Base-by-base conservation (phyloP, 2,113 vertebrate genomes). In the Terrapene triunguis region DNA sequence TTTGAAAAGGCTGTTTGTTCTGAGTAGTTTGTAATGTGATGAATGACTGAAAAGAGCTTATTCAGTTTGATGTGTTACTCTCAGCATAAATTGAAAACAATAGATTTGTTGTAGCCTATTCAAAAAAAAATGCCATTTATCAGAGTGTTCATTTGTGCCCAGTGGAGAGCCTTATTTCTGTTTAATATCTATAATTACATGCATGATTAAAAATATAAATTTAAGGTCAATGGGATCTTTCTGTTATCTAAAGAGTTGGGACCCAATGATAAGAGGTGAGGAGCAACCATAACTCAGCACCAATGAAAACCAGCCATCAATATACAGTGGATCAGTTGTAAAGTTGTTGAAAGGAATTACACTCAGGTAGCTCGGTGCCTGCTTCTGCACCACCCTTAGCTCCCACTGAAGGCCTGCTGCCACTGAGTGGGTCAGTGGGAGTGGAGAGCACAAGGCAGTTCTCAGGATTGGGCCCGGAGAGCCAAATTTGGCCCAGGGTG, bases 41-140 rank as follows among this genome's bases (percentile, higher is more conserved):
- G 90, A 96, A 89, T 29, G 78, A 94, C 94, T 92, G 65, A 55
- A 84, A 91, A 95, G 78, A 92, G 94, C 95, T 85, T 94, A 89
- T 96, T 93, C 90, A 72, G 78, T 90, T 87, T 96, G 76, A 92
- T 90, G 95, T 53, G 95, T 96, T 92, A 59, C 85, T 79, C 8
- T 88, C 59, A 9, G 2, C 24, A 1, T 42, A 94, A 94, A 89
- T 86, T 72, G 50, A 88, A 94, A 87, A 93, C 94, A 96, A 87
- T 93, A 0, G 13, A 85, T 78, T 50, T 10, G 5, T 29, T 82
- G 38, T 82, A 42, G 74, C 13, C 48, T 17, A 29, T 82, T 94
- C 21, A 47, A 85, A 89, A 83, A 48, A 84, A 89, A 85, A 96
- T 90, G 88, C 84, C 0, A 0, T 65, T 59, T n/a, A 19, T 69